A percentile compares a stretch with the other conserved stretches of the same genome.
Conservation (phyloP, 1,140 invertebrate genomes). For the Augochlora pura region DNA sequence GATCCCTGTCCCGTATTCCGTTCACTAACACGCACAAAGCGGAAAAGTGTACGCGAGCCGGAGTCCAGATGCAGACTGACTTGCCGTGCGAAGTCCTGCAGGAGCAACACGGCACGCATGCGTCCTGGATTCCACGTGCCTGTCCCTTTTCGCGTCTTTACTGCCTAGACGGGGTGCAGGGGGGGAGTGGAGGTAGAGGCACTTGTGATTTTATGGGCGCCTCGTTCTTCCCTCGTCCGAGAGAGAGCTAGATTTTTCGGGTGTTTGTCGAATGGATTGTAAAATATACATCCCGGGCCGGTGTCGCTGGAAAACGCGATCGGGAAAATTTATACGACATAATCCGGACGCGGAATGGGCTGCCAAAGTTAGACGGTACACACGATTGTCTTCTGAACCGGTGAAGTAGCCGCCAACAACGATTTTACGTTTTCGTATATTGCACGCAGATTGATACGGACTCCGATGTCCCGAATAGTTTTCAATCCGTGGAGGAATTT, state of each 20-base stretch:
- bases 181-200: no score
- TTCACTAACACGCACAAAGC: conserved; percentile 52
- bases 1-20: conserved; percentile 19
- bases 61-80: conserved; percentile 73
- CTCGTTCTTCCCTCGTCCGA: conserved; percentile 20
- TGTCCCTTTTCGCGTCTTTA: conserved; percentile 63
- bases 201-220: conserved; percentile 39
- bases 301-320: no score
- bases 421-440: no score
- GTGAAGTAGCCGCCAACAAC: no score
- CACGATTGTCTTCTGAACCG: background rate
- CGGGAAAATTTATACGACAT: background rate
- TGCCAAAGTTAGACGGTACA: background rate
- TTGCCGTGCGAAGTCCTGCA: conserved; percentile 66
- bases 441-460: no score
- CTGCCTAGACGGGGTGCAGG: conserved; percentile 42
- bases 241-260: conserved; percentile 9
- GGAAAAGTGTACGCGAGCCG: conserved; percentile 64
- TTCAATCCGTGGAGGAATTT: no score
- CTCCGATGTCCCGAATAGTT: no score
- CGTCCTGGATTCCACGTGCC: conserved; percentile 70
- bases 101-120: conserved; percentile 75
- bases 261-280: conserved; percentile 9
- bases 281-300: conserved; percentile 1
- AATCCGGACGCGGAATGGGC: background rate